Evolutionary conservation across 2,797 vertebrate genomes (phyloP).

Genomic region (Tenualosa thibaudeaui): DNA sequence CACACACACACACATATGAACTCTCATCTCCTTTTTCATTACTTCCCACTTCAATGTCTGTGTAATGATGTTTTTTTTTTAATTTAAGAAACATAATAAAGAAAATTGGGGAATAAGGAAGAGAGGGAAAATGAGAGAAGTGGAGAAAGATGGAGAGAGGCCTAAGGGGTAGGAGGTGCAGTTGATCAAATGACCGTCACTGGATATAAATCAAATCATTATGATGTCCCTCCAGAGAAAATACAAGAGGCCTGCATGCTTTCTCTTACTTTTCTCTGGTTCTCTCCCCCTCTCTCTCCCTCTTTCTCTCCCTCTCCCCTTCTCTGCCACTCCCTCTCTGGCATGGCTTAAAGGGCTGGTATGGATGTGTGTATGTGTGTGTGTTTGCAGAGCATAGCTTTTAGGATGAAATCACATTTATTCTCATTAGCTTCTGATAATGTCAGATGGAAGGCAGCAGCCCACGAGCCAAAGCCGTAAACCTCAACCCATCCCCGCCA

Average conservation of each 20-base stretch:
- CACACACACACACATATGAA: not conserved
- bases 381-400: slow-evolving; percentile 41
- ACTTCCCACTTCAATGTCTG: slow-evolving; percentile 39
- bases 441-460: slow-evolving; percentile 53
- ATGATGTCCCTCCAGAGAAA: slow-evolving; percentile 44
- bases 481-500: slow-evolving; percentile 51
- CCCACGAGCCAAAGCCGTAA: slow-evolving; percentile 53
- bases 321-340: slow-evolving; percentile 18
- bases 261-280: not conserved
- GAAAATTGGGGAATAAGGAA: not conserved
- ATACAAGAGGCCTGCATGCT: slow-evolving; percentile 35
- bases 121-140: not conserved
- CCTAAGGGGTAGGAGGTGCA: slow-evolving; percentile 33
- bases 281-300: not conserved
- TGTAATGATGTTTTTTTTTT: slow-evolving; percentile 50
- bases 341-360: slow-evolving; percentile 29
- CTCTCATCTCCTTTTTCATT: slow-evolving; percentile 35
- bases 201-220: slow-evolving; percentile 59
- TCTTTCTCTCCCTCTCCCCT: not conserved
- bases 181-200: slow-evolving; percentile 56
- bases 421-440: slow-evolving; percentile 61
- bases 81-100: not conserved
- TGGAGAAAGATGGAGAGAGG: slow-evolving; percentile 16
- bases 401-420: slow-evolving; percentile 57
- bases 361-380: slow-evolving; percentile 37